These are phyloP conservation scores for Parnassius glacialis DNA, from an alignment of 2,888 invertebrate genomes.

Conservation along the genomic window DNA sequence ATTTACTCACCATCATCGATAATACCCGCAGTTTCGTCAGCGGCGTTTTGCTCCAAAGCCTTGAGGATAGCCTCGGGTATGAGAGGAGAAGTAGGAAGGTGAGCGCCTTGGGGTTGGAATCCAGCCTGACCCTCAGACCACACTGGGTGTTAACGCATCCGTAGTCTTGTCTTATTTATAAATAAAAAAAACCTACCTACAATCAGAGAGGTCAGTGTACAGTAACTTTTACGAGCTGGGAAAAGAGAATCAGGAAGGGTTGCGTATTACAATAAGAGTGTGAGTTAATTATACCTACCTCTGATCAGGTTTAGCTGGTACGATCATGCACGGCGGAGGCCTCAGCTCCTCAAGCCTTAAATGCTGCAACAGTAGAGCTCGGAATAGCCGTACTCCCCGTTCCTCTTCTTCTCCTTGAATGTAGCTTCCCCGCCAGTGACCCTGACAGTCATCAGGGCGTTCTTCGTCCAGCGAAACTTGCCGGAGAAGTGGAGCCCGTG, in stretches of 20 bases:
- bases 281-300: slow-evolving; percentile 42
- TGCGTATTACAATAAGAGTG: neutral
- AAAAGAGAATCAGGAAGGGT: too few species aligned
- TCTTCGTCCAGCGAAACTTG: slow-evolving; percentile 76
- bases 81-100: slow-evolving; percentile 82
- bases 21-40: slow-evolving; percentile 80
- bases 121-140: slow-evolving; percentile 81
- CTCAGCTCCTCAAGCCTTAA: slow-evolving; percentile 65
- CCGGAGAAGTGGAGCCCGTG: slow-evolving; percentile 67
- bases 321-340: slow-evolving; percentile 66
- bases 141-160: too few species aligned
- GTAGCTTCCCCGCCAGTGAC: slow-evolving; percentile 68
- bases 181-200: too few species aligned
- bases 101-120: slow-evolving; percentile 80
- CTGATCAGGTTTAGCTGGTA: slow-evolving; percentile 65
- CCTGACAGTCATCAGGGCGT: slow-evolving; percentile 72
- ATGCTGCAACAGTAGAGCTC: slow-evolving; percentile 69
- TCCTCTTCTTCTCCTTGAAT: slow-evolving; percentile 72
- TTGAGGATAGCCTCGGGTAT: slow-evolving; percentile 80
- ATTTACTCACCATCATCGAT: slow-evolving; percentile 71
- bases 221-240: too few species aligned
- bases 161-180: too few species aligned
- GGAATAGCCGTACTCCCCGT: slow-evolving; percentile 72
- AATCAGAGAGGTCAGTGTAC: too few species aligned
- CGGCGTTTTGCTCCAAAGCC: slow-evolving; percentile 77